Conservation (phyloP, 2,797 vertebrate species). For the Odontamblyopus lacepedii region DNA sequence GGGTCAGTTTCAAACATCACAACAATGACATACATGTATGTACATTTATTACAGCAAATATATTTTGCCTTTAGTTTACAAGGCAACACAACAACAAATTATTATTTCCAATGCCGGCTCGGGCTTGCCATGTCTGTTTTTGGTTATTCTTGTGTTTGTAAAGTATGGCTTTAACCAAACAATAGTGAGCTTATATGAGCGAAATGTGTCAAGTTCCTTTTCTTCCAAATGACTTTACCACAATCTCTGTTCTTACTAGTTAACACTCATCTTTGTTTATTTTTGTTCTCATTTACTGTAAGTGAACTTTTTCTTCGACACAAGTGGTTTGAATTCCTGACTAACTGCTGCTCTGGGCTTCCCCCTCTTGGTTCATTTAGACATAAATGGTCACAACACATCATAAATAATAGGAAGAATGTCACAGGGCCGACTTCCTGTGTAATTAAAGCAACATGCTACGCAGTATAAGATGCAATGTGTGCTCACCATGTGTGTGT, state of each 20-base stretch:
- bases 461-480: slow-evolving; percentile 44
- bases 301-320: slow-evolving; percentile 43
- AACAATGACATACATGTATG: too few species aligned
- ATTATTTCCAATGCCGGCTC: too few species aligned
- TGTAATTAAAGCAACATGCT: slow-evolving; percentile 75
- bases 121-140: background rate
- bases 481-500: slow-evolving; percentile 58
- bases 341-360: slow-evolving; percentile 67
- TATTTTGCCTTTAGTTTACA: too few species aligned
- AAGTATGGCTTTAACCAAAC: background rate
- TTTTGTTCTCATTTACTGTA: slow-evolving; percentile 45
- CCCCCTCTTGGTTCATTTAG: slow-evolving; percentile 58
- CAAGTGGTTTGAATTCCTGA: slow-evolving; percentile 54
- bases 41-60: too few species aligned
- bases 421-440: slow-evolving; percentile 71
- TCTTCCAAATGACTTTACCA: background rate
- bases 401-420: slow-evolving; percentile 76
- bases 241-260: background rate
- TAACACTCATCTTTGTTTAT: slow-evolving; percentile 34
- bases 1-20: background rate
- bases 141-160: background rate
- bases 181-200: background rate
- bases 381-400: slow-evolving; percentile 64
- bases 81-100: too few species aligned
- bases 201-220: background rate